Conservation (phyloP, 2,888 invertebrate genomes). For the Willowsia nigromaculata region DNA sequence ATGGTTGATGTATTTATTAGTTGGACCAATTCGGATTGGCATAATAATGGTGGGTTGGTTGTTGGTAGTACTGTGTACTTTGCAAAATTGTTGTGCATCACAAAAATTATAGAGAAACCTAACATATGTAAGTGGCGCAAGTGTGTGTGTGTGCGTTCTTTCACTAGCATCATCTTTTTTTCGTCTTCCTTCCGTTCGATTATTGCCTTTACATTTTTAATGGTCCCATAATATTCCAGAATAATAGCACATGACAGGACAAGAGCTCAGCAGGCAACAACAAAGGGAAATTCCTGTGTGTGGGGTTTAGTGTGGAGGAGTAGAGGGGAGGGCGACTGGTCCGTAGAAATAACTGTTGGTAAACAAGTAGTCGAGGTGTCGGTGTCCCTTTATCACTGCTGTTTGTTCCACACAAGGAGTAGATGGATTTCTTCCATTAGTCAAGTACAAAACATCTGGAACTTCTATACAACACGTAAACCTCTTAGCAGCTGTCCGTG, state of each 20-base stretch:
- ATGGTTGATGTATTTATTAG: neutral
- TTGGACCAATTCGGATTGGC: neutral
- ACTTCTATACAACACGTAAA: conserved; percentile 69
- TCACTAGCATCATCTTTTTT: neutral
- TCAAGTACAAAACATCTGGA: conserved; percentile 72
- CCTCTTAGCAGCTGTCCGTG: conserved; percentile 70
- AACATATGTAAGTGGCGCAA: neutral
- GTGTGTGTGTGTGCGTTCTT: neutral
- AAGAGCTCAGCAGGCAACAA: neutral
- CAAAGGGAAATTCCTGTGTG: neutral
- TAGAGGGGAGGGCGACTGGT: neutral
- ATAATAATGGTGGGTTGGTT: neutral
- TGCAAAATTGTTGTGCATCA: neutral
- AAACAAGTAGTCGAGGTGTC: neutral
- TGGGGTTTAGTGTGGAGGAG: neutral
- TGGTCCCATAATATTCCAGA: neutral
- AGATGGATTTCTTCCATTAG: conserved; percentile 73
- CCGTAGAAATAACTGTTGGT: too few species aligned
- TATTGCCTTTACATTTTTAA: conserved; percentile 31
- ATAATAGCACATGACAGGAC: conserved; percentile 9
- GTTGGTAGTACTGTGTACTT: neutral
- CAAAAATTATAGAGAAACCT: neutral
- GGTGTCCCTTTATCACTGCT: neutral
- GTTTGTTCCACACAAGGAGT: conserved; percentile 8
- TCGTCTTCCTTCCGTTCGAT: neutral